Base-by-base conservation (phyloP, 2,113 vertebrate species). In the Siphamia tubifer region DNA sequence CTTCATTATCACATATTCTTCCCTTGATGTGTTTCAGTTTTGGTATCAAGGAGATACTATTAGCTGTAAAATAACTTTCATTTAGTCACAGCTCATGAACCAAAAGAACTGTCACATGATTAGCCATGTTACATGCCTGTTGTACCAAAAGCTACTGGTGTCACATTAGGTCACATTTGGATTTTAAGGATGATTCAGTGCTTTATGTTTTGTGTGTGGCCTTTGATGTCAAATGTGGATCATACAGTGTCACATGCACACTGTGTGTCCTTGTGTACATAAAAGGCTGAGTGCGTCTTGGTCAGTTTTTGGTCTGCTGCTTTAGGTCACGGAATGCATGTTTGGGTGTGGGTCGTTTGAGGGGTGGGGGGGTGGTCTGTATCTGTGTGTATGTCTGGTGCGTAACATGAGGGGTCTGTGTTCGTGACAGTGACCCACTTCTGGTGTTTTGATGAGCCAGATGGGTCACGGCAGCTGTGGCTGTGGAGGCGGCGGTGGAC, bases 371-470 rank as follows among this genome's bases (percentile, higher is more conserved):
- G 13, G 55, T 15, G 49, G 21, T 55, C 56, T 49, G 36, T 20
- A 16, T 32, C 27, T 74, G 34, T 66, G n/a, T 65, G 36, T 70
- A 35, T 68, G 49, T 60, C 24, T 74, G 40, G 75, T 61, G 73
- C 53, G 43, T 68, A 56, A 64, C 27, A 44, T 61, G 57, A 62
- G 71, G 58, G 62, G 73, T 85, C 69, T 23, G 43, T 73, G 70
- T 76, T 68, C 54, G 68, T 85, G 86, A 87, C 88, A 83, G 79
- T 88, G 89, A 91, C 89, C 89, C 84, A 89, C 66, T 90, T 91
- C 80, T 90, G 71, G 77, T 86, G 87, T 91, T 90, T 87, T 86
- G 76, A 88, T 82, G 78, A 87, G 71, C 68, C 87, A 87, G 82
- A 85, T 84, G 84, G 83, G 73, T 85, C 75, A 87, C 39, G 77